Evolutionary conservation across 2,113 vertebrate genomes (phyloP), one percentile per base, ranked within the genome.

Genomic region (Rhombomys opimus): DNA sequence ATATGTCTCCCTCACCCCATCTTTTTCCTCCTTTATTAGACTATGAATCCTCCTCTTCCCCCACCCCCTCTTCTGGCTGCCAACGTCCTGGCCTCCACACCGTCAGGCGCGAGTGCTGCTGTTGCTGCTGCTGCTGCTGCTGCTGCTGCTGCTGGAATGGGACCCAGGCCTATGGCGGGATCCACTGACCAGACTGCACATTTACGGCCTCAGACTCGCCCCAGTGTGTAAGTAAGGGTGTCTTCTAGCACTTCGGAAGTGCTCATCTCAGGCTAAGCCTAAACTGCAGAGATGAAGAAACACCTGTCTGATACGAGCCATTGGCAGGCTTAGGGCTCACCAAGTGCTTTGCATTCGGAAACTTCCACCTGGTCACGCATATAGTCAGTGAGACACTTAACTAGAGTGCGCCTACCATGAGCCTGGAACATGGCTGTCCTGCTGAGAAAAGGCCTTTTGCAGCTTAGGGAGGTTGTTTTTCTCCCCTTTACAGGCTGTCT

Each of bases 21-120:
- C 22, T 70, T 73, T 35, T 95, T 87, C 85, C 97, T 70, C 27
- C 90, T 91, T 75, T 97, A 92, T 90, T 97, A 99, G 99, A 98
- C 96, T 90, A 97, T 98, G 98, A 99, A 99, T 94, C 99, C 99
- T 75, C 99, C 99, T 75, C 97, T 98, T 13, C 99, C 99, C 0
- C 99, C 99, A 20, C 99, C 99, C 61, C 99, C 99, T 95, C 99
- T 99, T 1, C 98, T 99, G 98, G 98, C 99, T 95, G 98, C 99
- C 75, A 97, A 98, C 10, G 93, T 99, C 65, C 98, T 99, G 52
- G 98, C 99, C 12, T 98, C 99, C 0, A 98, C 98, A 17, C 98
- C 98, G 12, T 95, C 99, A 82, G 98, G 98, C 82, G 52, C 95
- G 18, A 77, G 92, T 89, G 78, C 95, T 38, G 89, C 95, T 84